Conservation (phyloP, 1,140 invertebrate species). For the Cydia pomonella region DNA sequence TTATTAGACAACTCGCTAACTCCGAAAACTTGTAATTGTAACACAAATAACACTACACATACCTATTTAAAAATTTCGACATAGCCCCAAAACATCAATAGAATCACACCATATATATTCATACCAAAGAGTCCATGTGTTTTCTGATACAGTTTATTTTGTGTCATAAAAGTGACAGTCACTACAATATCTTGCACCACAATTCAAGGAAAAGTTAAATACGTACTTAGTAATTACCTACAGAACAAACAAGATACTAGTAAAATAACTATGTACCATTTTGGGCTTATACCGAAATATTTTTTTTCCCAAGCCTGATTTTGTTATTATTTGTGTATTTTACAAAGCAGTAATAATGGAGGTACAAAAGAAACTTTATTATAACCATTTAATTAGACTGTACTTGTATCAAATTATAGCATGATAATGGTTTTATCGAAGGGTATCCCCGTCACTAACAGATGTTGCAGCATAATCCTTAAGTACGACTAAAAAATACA, state of each 20-base stretch:
- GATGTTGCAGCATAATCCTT: neutral
- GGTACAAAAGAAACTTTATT: no score
- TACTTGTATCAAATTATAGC: neutral
- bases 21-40: no score
- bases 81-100: no score
- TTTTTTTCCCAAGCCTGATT: no score
- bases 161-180: conserved; percentile 5
- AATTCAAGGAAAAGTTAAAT: neutral
- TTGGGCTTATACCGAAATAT: no score
- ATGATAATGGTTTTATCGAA: neutral
- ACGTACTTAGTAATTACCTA: neutral
- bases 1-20: no score
- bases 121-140: neutral
- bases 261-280: neutral
- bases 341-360: no score
- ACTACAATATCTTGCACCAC: neutral
- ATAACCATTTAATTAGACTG: neutral
- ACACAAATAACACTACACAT: no score
- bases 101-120: no score
- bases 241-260: neutral
- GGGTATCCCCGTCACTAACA: neutral
- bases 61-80: no score
- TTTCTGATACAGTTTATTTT: neutral
- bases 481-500: neutral
- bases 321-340: no score